Evolutionary conservation across 2,113 vertebrate genomes (phyloP).

Genomic region (Xiphophorus couchianus): DNA sequence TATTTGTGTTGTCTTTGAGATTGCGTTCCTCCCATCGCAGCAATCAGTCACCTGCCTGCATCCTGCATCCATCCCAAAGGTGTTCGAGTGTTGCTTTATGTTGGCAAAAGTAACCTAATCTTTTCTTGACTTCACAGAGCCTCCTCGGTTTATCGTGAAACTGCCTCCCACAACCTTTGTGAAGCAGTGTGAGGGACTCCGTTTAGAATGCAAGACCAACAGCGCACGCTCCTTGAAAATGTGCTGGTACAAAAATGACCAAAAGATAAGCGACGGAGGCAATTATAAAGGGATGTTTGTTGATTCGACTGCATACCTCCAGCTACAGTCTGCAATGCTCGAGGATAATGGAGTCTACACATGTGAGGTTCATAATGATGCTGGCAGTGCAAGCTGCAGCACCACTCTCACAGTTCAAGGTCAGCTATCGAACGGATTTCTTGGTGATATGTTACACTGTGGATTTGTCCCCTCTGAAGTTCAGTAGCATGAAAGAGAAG

Average conservation of each 20-base stretch:
- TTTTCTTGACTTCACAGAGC: constrained; percentile 87
- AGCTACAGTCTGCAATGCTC: constrained; percentile 82
- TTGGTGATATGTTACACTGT: neutral
- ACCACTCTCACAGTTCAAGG: constrained; percentile 91
- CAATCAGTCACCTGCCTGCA: constrained; percentile 18
- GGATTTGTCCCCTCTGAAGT: neutral
- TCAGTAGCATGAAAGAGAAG: constrained; percentile 36
- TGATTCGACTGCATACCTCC: constrained; percentile 85
- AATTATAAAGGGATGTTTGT: constrained; percentile 86
- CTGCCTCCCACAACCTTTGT: constrained; percentile 86
- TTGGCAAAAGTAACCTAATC: constrained; percentile 28
- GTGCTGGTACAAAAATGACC: constrained; percentile 92
- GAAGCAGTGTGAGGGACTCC: constrained; percentile 85
- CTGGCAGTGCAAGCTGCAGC: constrained; percentile 92
- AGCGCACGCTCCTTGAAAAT: constrained; percentile 86
- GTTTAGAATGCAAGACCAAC: constrained; percentile 89
- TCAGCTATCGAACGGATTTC: constrained; percentile 70
- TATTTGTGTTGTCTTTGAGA: constrained; percentile 31
- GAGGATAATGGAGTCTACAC: constrained; percentile 92
- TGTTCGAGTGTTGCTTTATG: constrained; percentile 4
- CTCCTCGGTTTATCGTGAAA: constrained; percentile 91
- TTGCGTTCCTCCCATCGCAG: constrained; percentile 16
- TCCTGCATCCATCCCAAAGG: constrained; percentile 41
- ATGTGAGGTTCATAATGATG: constrained; percentile 92
- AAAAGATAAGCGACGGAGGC: constrained; percentile 82